Evolutionary conservation across 2,797 vertebrate genomes (phyloP).

Genomic region (Mormyrops attenuatus): DNA sequence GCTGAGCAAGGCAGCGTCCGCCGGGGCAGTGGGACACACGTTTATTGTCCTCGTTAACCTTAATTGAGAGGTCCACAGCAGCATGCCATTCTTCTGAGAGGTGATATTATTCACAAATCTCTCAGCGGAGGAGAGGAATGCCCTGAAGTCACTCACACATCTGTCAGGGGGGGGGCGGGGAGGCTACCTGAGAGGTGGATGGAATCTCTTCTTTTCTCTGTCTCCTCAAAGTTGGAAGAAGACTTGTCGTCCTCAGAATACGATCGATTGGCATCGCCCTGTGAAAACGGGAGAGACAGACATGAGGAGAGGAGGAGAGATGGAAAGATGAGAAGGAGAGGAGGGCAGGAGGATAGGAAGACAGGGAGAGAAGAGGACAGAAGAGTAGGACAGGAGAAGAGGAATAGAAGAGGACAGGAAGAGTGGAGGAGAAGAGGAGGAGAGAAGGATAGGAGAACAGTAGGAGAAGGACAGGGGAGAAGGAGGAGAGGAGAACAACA

Average conservation of each 20-base stretch:
- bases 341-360: background rate
- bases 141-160: background rate
- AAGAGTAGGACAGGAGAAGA: background rate
- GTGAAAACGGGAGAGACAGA: conserved; percentile 22
- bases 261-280: conserved; percentile 95
- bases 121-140: background rate
- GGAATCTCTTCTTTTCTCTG: conserved; percentile 78
- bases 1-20: background rate
- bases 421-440: too few species aligned
- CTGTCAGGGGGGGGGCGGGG: background rate
- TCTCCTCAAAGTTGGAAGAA: conserved; percentile 84
- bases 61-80: background rate
- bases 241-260: conserved; percentile 92
- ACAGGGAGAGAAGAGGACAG: background rate
- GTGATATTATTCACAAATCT: background rate
- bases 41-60: background rate
- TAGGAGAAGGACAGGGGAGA: too few species aligned
- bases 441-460: background rate
- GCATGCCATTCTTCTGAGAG: background rate
- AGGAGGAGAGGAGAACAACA: background rate
- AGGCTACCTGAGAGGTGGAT: conserved; percentile 76
- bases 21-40: background rate
- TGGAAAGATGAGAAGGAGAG: background rate
- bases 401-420: background rate
- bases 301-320: background rate